A percentile compares a stretch with the other conserved stretches of the same genome.
These are phyloP conservation scores for Bathynomus jamesi DNA, from an alignment of 1,140 invertebrate genomes.

Conservation along the genomic window DNA sequence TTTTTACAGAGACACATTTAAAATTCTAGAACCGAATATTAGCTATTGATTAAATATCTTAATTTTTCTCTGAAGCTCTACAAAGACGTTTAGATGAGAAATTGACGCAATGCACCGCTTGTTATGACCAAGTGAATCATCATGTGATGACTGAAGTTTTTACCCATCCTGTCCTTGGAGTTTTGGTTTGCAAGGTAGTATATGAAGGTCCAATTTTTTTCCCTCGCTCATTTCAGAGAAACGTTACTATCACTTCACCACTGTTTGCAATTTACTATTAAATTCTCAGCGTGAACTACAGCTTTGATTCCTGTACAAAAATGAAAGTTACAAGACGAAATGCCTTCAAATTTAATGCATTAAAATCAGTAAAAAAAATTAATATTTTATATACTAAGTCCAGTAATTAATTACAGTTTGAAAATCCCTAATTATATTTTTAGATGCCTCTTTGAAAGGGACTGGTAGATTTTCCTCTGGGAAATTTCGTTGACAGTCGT, in stretches of 20 bases:
- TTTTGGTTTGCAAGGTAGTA: constrained; percentile 60
- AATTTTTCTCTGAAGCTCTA: neutral
- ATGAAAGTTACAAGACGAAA: no score
- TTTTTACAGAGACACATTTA: no score
- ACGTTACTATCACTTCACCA: neutral
- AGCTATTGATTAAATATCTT: no score
- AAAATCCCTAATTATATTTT: no score
- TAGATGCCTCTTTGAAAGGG: no score
- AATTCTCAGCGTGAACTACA: neutral
- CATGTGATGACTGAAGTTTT: constrained; percentile 48
- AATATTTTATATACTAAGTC: no score
- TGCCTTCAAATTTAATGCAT: no score
- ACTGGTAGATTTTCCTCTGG: no score
- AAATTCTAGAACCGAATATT: no score
- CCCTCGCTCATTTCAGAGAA: neutral
- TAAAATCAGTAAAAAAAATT: no score
- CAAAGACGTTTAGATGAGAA: neutral
- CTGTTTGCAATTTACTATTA: neutral
- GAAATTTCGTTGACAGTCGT: no score
- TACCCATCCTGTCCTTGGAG: constrained; percentile 65
- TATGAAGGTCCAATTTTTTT: constrained; percentile 26
- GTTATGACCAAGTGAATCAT: constrained; percentile 27
- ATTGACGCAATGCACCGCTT: constrained; percentile 19
- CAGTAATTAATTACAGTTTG: no score
- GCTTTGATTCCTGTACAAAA: neutral